phyloP scores from a whole-genome alignment of 2,797 vertebrate genomes.

The Remorina albescens region DNA sequence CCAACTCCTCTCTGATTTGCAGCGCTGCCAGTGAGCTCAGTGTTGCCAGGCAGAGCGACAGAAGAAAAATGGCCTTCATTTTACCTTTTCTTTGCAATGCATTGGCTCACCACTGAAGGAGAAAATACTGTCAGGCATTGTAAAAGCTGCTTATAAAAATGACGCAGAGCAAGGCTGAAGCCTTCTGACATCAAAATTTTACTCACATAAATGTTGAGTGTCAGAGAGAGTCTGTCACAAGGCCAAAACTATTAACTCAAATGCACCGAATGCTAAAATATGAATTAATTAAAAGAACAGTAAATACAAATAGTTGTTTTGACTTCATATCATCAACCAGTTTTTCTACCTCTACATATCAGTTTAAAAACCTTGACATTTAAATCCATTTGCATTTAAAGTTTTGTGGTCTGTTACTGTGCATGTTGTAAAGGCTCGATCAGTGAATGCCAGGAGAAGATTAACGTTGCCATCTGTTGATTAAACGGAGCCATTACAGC shows the following conservation, averaged over 20 bases:
- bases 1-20: slow-evolving; percentile 50
- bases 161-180: slow-evolving; percentile 4
- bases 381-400: background rate
- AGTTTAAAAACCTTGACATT: background rate
- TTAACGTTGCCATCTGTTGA: slow-evolving; percentile 67
- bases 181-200: background rate
- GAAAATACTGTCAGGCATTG: slow-evolving; percentile 12
- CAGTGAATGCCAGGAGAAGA: slow-evolving; percentile 20
- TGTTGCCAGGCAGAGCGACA: slow-evolving; percentile 52
- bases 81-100: slow-evolving; percentile 49
- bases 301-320: background rate
- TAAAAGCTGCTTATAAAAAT: slow-evolving; percentile 24
- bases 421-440: background rate
- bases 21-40: slow-evolving; percentile 54
- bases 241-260: background rate
- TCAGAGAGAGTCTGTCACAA: background rate
- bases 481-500: slow-evolving; percentile 21
- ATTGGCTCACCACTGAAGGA: slow-evolving; percentile 31
- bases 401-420: background rate
- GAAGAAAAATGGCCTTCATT: slow-evolving; percentile 37
- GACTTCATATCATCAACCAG: background rate
- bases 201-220: background rate
- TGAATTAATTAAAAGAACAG: background rate
- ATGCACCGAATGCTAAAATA: background rate
- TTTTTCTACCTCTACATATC: background rate